Base-by-base conservation (phyloP, 1,140 invertebrate genomes). In the Halesus radiatus region DNA sequence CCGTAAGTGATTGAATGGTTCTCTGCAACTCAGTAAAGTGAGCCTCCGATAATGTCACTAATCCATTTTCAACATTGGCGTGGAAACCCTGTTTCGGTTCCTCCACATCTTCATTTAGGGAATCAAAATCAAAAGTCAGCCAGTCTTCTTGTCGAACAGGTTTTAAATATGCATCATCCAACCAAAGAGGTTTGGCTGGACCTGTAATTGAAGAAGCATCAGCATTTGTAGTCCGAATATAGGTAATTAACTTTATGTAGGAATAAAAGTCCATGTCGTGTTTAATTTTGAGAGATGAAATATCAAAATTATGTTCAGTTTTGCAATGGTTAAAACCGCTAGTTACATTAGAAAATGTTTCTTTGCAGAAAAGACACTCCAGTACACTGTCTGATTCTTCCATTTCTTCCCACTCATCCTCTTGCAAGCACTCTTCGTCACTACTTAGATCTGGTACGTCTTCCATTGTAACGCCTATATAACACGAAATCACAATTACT, bases 211-310 rank as follows among this genome's bases (percentile, higher is more conserved):
- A 88, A 54, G 92, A 86, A 50, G 91, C 88, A n/a, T 84, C 87
- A 20, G 92, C 85, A 84, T 93, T 92, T 72, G 93, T 89, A 32
- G 87, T 89, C 84, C 96, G 92, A 72, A 98, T 94, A 85, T 93
- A 98, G 89, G 98, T 98, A 15, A 98, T 93, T 82, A 98, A 88
- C 87, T 96, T 96, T 20, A 98, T 97, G 83, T 94, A 98, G 0
- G 93, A 93, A 87, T 97, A 96, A 84, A 93, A 94, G 85, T 97
- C 96, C 90, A 98, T 92, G 78, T 91, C 91, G 84, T 94, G 93
- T 83, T 92, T 94, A 0, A 86, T 85, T 86, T 95, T 94, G 52
- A 96, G 89, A 22, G 88, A 85, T 16, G 89, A 85, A 23, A 98
- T 90, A 87, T 94, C 92, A 85, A 98, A 94, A 66, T 90, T 90